phyloP scores from a whole-genome alignment of 2,888 invertebrate species.

The Phengaris arion region DNA sequence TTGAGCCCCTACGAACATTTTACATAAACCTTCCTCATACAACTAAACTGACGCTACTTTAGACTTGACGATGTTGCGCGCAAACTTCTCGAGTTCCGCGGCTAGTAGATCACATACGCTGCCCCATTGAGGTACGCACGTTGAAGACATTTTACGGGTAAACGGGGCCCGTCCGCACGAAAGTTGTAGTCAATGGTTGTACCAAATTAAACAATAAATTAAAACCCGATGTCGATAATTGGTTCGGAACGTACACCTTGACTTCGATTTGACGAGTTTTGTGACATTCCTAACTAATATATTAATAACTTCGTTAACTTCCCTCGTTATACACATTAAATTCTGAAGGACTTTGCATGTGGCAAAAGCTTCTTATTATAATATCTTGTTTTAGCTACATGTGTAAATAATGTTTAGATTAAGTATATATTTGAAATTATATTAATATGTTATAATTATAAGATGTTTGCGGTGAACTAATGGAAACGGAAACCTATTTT shows the following conservation, averaged over 20 bases:
- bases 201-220: conserved; percentile 28
- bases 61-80: too few species aligned
- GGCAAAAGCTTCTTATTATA: too few species aligned
- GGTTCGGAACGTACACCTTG: conserved; percentile 11
- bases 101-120: not conserved
- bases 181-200: not conserved
- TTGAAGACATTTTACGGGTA: not conserved
- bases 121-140: not conserved
- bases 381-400: too few species aligned
- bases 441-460: too few species aligned
- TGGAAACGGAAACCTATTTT: too few species aligned
- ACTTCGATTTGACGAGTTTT: not conserved
- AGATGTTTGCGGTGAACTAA: too few species aligned
- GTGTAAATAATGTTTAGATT: too few species aligned
- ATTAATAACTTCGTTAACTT: not conserved
- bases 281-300: not conserved
- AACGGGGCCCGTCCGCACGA: not conserved
- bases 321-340: not conserved
- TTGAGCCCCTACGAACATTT: not conserved
- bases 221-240: conserved; percentile 23
- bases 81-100: too few species aligned
- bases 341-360: too few species aligned
- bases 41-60: too few species aligned
- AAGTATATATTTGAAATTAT: too few species aligned
- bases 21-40: not conserved